Evolutionary conservation across 2,113 vertebrate genomes (phyloP).

Genomic region (Syngnathus typhle): DNA sequence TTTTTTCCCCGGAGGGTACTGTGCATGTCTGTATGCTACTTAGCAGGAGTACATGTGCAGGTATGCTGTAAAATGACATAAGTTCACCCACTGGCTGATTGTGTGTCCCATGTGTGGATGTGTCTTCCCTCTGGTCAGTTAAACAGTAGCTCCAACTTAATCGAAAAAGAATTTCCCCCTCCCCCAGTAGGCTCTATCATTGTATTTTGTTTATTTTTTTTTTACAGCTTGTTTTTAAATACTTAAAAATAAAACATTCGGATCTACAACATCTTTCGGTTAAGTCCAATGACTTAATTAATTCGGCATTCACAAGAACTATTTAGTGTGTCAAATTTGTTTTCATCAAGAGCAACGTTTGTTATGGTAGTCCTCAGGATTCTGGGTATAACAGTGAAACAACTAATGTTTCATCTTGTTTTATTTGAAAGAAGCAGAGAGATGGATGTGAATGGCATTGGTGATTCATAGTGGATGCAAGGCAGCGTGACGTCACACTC

Average conservation of each 20-base stretch:
- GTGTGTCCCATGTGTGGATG: conserved; percentile 33
- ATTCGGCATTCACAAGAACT: neutral
- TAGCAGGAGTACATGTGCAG: conserved; percentile 41
- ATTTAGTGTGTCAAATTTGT: neutral
- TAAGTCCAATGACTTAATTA: neutral
- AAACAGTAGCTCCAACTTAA: conserved; percentile 11
- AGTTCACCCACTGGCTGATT: conserved; percentile 36
- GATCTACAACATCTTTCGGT: conserved; percentile 49
- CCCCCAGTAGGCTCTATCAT: conserved; percentile 52
- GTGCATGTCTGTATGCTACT: conserved; percentile 50
- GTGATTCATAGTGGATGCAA: too few species aligned
- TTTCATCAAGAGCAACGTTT: neutral
- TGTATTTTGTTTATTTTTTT: conserved; percentile 76
- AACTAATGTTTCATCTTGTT: too few species aligned
- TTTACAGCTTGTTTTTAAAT: conserved; percentile 94
- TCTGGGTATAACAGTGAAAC: too few species aligned
- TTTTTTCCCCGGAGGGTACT: conserved; percentile 21
- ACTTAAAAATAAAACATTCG: conserved; percentile 84
- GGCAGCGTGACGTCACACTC: too few species aligned
- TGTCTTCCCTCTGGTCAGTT: conserved; percentile 35
- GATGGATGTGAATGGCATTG: too few species aligned
- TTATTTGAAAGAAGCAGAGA: too few species aligned
- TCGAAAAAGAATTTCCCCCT: conserved; percentile 14
- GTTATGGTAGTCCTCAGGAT: too few species aligned
- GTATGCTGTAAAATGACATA: conserved; percentile 38